Base-by-base conservation (phyloP, 2,113 vertebrate species). In the Scopus umbretta region DNA sequence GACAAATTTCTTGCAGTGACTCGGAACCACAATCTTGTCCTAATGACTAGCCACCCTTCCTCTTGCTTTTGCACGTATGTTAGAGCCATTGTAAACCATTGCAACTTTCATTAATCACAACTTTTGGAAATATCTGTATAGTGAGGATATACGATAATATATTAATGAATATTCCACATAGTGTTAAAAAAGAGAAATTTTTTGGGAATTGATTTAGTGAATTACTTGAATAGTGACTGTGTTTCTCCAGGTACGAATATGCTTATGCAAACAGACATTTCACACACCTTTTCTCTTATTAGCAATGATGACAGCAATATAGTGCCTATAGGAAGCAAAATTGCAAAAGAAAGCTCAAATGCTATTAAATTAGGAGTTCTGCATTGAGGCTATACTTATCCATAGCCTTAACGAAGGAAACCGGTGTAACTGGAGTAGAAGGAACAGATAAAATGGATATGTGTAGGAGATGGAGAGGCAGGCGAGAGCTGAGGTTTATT, bases 81-180 rank as follows among this genome's bases (percentile, higher is more conserved):
- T 42, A 47, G 8, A 86, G 6, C 16, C 22, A 29, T 68, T 82
- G 29, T 66, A 87, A 91, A 45, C 40, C 14, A 45, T 1, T 71
- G 67, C 19, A 79, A 55, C 29, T 63, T 16, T 45, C 22, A 47
- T 32, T 52, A n/a, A 22, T 80, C 53, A 50, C 9, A 76, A 4
- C 27, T 59, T 83, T 38, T 74, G 29, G 70, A 90, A 94, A 75
- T 34, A 59, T 11, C 62, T 67, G 15, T 50, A 12, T 50, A 38
- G 12, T 0, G 0, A 81, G 14, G 21, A 56, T 13, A 27, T 10
- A 10, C 1, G 7, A 32, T 34, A 56, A 26, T 32, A 29, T 16
- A 53, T 36, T 67, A 20, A 61, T 68, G 40, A 68, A n/a, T 68
- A 61, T 76, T 87, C 17, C 7, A 52, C 18, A 9, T 16, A 17